These are phyloP conservation scores for Regulus satrapa DNA, from an alignment of 2,113 vertebrate genomes.

Conservation along the genomic window DNA sequence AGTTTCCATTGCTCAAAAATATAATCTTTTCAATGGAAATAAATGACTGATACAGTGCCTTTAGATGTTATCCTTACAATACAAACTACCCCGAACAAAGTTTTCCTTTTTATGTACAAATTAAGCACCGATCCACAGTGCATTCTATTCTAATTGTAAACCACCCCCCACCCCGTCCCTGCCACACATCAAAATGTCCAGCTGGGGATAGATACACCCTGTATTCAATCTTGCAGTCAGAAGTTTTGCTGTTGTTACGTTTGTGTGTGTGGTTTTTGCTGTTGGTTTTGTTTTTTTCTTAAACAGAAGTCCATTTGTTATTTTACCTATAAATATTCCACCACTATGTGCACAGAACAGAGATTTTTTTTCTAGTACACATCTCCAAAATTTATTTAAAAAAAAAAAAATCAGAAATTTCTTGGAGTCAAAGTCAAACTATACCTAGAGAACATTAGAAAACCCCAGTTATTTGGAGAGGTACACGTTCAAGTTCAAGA, in stretches of 20 bases:
- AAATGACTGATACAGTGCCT: slow-evolving; percentile 53
- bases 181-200: slow-evolving; percentile 29
- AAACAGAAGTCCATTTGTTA: neutral
- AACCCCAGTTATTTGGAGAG: neutral
- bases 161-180: neutral
- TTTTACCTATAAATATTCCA: slow-evolving; percentile 2
- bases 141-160: slow-evolving; percentile 23
- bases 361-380: slow-evolving; percentile 4
- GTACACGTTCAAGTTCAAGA: neutral
- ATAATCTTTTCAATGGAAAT: slow-evolving; percentile 70
- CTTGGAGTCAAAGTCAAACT: neutral
- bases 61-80: slow-evolving; percentile 63
- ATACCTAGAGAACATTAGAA: neutral
- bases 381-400: neutral
- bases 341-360: slow-evolving; percentile 17
- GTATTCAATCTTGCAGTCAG: neutral
- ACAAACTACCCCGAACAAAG: slow-evolving; percentile 61
- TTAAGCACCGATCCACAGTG: slow-evolving; percentile 73
- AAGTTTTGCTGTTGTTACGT: neutral
- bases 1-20: slow-evolving; percentile 69
- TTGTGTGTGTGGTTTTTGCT: neutral
- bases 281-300: neutral
- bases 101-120: slow-evolving; percentile 69
- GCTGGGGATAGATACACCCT: slow-evolving; percentile 28
- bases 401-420: neutral